These are phyloP conservation scores for Agrypnus murinus DNA, from an alignment of 2,888 invertebrate species.

Conservation along the genomic window DNA sequence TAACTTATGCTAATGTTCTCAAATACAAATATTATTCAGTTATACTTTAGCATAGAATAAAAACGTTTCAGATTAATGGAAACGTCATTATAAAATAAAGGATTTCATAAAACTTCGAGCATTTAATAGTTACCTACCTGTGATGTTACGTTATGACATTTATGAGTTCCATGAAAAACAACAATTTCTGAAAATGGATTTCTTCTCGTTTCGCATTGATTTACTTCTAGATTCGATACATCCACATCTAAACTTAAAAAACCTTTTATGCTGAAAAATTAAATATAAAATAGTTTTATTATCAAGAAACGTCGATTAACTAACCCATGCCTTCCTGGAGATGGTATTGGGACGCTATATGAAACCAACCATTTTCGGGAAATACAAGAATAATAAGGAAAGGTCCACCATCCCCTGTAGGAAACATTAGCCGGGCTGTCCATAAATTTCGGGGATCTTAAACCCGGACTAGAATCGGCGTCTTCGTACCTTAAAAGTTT, in stretches of 20 bases:
- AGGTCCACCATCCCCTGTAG: conserved; percentile 89
- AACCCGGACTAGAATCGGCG: conserved; percentile 75
- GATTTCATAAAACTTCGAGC: too few relatives aligned
- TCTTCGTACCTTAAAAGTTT: conserved; percentile 75
- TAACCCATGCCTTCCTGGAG: conserved; percentile 73
- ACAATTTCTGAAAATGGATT: conserved; percentile 77
- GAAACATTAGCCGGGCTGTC: conserved; percentile 77
- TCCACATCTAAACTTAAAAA: conserved; percentile 86
- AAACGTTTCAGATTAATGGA: too few relatives aligned
- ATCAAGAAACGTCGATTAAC: conserved; percentile 36
- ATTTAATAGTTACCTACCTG: too few relatives aligned
- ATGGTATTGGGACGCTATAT: conserved; percentile 83
- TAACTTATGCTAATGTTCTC: too few relatives aligned
- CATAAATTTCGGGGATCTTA: conserved; percentile 82
- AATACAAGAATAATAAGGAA: conserved; percentile 90
- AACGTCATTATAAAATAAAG: too few relatives aligned
- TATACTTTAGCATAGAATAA: not conserved
- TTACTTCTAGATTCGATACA: conserved; percentile 85
- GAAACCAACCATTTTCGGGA: conserved; percentile 88
- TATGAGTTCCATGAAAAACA: conserved; percentile 91
- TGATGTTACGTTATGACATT: conserved; percentile 89
- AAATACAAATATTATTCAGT: too few relatives aligned
- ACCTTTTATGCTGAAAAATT: conserved; percentile 73
- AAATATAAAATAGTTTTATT: not conserved
- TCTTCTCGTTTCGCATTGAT: conserved; percentile 84